Evolutionary conservation across 2,113 vertebrate species (phyloP).

Genomic region (Crotalus tigris): DNA sequence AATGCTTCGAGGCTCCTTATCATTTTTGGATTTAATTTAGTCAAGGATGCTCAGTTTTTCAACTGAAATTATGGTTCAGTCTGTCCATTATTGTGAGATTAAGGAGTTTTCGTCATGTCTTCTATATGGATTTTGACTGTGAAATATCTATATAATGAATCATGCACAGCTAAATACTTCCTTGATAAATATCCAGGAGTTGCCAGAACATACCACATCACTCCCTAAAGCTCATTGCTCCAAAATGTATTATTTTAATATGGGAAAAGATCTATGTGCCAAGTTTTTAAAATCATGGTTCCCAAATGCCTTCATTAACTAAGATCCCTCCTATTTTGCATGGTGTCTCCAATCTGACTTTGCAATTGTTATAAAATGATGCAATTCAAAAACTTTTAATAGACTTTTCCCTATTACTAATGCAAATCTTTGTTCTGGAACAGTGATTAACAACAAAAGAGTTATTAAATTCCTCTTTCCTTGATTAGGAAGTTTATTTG

Average conservation of each 20-base stretch:
- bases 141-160: not conserved
- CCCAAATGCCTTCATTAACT: slow-evolving; percentile 50
- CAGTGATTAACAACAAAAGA: slow-evolving; percentile 19
- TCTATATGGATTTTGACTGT: slow-evolving; percentile 1
- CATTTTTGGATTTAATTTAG: not conserved
- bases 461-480: slow-evolving; percentile 1
- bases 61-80: not conserved
- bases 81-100: not conserved
- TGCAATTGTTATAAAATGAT: slow-evolving; percentile 40
- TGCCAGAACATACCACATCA: slow-evolving; percentile 24
- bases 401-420: slow-evolving; percentile 34
- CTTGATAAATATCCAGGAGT: slow-evolving; percentile 1
- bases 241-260: slow-evolving; percentile 11
- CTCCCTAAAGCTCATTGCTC: slow-evolving; percentile 37
- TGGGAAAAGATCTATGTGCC: slow-evolving; percentile 21
- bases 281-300: slow-evolving; percentile 45
- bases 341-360: slow-evolving; percentile 55
- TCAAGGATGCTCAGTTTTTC: not conserved
- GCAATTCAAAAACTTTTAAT: slow-evolving; percentile 44
- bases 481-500: slow-evolving; percentile 9
- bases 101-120: not conserved
- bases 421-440: slow-evolving; percentile 30
- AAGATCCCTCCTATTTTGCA: slow-evolving; percentile 54
- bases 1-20: not conserved
- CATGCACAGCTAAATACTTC: slow-evolving; percentile 20